A percentile compares a stretch with the other conserved stretches of the same genome.
Conservation (phyloP, 2,888 invertebrate genomes). For the Megalurothrips usitatus region DNA sequence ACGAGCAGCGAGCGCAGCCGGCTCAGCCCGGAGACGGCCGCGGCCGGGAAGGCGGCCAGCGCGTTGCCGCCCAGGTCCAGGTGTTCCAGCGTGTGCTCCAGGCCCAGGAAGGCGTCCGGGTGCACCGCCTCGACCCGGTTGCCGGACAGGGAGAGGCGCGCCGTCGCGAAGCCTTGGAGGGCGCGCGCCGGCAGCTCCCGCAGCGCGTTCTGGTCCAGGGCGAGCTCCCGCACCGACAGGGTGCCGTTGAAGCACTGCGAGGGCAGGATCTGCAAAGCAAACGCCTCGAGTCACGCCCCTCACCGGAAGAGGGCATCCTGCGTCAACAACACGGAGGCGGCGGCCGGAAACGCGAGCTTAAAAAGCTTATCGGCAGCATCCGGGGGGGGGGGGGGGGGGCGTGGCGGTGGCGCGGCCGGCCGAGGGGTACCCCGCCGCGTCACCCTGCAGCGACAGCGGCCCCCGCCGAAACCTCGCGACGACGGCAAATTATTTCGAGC, state of each 20-base stretch:
- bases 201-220: constrained; percentile 48
- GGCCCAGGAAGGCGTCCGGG: constrained; percentile 65
- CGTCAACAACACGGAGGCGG: too few species aligned
- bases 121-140: constrained; percentile 68
- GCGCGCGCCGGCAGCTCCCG: constrained; percentile 43
- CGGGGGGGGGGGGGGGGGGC: too few species aligned
- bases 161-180: constrained; percentile 56
- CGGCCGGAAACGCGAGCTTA: too few species aligned
- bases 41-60: constrained; percentile 63
- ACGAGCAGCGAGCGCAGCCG: constrained; percentile 67
- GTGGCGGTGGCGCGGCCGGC: too few species aligned
- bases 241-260: constrained; percentile 44
- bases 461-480: not conserved
- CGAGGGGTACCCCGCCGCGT: not conserved
- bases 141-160: constrained; percentile 72
- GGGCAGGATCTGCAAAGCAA: not conserved
- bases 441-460: not conserved
- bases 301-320: too few species aligned
- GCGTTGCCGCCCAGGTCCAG: constrained; percentile 78
- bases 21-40: constrained; percentile 58
- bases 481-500: not conserved
- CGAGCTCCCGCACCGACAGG: constrained; percentile 46
- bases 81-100: constrained; percentile 71
- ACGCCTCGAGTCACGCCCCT: too few species aligned
- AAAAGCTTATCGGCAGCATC: too few species aligned